Evolutionary conservation across 2,797 vertebrate species (phyloP).

Genomic region (Petrocephalus schoutedeni): DNA sequence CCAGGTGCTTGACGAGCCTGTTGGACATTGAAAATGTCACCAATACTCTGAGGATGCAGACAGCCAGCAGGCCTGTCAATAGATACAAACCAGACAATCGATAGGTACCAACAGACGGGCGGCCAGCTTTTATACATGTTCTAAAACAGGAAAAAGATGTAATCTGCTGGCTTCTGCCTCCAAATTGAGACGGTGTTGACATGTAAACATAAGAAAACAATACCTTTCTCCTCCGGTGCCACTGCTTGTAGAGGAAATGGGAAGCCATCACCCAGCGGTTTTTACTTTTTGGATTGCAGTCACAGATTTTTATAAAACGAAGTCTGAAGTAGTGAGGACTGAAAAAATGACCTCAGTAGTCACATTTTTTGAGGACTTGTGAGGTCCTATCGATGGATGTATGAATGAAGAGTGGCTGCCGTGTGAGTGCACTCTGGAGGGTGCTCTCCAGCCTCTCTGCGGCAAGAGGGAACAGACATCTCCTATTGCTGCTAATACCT

Average conservation of each 20-base stretch:
- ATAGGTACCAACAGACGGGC: neutral
- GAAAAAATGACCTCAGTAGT: too few relatives aligned
- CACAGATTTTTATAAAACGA: too few relatives aligned
- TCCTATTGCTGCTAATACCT: neutral
- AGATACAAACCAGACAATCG: neutral
- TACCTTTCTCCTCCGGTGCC: neutral
- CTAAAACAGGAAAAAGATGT: neutral
- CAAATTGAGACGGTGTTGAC: neutral
- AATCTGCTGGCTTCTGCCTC: neutral
- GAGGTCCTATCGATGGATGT: neutral
- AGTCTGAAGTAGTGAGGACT: too few relatives aligned
- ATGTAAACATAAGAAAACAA: neutral
- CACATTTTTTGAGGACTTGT: too few relatives aligned
- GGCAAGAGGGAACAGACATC: neutral
- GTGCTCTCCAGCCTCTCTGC: neutral
- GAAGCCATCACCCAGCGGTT: neutral
- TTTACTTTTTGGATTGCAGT: too few relatives aligned
- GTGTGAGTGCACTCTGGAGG: neutral
- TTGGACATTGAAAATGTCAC: neutral
- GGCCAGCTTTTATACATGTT: neutral
- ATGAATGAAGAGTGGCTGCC: neutral
- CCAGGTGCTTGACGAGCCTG: neutral
- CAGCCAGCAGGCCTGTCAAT: neutral
- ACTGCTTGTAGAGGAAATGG: neutral
- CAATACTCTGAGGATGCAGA: neutral